Conservation (phyloP, 2,888 invertebrate genomes). For the Ormia ochracea region DNA sequence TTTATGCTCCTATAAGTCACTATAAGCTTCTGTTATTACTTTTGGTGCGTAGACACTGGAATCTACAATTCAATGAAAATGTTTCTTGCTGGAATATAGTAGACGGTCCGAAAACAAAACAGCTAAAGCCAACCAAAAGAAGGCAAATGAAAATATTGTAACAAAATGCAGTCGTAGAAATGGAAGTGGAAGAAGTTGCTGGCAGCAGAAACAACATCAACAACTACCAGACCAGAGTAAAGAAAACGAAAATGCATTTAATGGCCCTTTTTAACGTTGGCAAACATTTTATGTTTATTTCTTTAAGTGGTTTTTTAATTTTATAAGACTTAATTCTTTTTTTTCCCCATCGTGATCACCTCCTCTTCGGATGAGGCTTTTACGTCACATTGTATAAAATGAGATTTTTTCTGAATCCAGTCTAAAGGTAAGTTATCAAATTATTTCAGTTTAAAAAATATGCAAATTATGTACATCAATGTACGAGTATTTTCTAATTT, state of each 20-base stretch:
- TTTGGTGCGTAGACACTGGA: conserved; percentile 39
- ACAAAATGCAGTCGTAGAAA: conserved; percentile 6
- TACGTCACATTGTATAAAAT: neutral
- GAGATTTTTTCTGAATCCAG: neutral
- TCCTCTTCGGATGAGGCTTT: neutral
- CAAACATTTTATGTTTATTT: conserved; percentile 60
- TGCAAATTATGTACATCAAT: neutral
- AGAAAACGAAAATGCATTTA: conserved; percentile 57
- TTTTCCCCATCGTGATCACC: neutral
- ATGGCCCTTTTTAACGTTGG: conserved; percentile 57
- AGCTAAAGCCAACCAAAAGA: neutral
- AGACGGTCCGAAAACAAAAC: conserved; percentile 22
- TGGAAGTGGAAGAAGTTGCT: conserved; percentile 37
- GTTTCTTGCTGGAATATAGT: conserved; percentile 29
- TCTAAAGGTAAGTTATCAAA: neutral
- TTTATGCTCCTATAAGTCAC: conserved; percentile 53
- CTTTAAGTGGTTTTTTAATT: conserved; percentile 64
- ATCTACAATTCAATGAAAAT: conserved; percentile 50
- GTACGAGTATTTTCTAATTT: neutral
- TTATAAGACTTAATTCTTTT: conserved; percentile 53
- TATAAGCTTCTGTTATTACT: conserved; percentile 43
- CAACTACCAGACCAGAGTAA: conserved; percentile 21
- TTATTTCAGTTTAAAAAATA: neutral
- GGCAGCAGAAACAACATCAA: conserved; percentile 1
- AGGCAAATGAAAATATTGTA: conserved; percentile 3